phyloP scores from a whole-genome alignment of 1,140 invertebrate genomes.

The Camponotus pennsylvanicus region DNA sequence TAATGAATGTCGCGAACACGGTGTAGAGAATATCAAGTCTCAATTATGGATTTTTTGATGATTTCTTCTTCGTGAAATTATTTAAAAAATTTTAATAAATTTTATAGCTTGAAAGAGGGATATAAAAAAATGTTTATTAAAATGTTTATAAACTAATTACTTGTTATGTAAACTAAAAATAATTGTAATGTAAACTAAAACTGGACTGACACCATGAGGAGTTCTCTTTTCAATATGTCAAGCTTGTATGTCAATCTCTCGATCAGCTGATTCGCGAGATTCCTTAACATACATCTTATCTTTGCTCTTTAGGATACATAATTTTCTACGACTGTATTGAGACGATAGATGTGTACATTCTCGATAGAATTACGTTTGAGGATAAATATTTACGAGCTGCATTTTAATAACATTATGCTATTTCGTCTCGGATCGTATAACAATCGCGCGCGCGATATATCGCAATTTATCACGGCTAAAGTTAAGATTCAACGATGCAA shows the following conservation, averaged over 20 bases:
- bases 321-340: not conserved
- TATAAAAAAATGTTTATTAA: too few species aligned
- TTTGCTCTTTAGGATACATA: not conserved
- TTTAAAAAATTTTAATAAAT: not conserved
- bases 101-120: not conserved
- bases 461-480: slow-evolving; percentile 31
- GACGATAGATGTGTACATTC: slow-evolving; percentile 17
- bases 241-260: not conserved
- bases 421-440: slow-evolving; percentile 1
- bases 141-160: too few species aligned
- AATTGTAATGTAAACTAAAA: not conserved
- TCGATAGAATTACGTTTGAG: not conserved
- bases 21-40: not conserved
- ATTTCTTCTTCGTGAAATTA: not conserved
- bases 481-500: slow-evolving; percentile 46
- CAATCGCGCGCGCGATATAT: not conserved
- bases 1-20: slow-evolving; percentile 29
- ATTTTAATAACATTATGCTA: slow-evolving; percentile 23
- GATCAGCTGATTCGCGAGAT: not conserved
- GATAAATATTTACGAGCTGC: slow-evolving; percentile 40
- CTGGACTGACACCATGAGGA: not conserved
- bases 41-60: not conserved
- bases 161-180: not conserved
- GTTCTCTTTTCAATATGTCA: not conserved
- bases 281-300: not conserved